Evolutionary conservation across 2,888 invertebrate species (phyloP).

Genomic region (Sericinus montela): DNA sequence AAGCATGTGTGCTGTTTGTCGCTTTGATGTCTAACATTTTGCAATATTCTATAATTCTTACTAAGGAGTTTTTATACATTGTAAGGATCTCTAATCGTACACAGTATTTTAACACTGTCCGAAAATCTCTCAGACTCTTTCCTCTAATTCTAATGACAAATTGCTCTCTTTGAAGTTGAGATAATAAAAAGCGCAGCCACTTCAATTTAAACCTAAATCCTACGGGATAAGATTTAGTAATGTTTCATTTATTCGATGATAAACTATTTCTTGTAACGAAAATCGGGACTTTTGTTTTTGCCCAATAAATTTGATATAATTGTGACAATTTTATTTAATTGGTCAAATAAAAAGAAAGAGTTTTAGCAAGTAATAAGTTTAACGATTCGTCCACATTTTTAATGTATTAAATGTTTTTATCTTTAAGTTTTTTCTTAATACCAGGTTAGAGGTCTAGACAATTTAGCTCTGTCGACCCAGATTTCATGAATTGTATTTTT

Average conservation of each 20-base stretch:
- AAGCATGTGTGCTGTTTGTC: too few species aligned
- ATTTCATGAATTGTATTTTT: too few species aligned
- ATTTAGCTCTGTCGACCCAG: too few species aligned
- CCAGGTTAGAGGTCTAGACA: too few species aligned
- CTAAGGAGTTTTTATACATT: conserved; percentile 11
- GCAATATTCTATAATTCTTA: too few species aligned
- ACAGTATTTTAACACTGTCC: conserved; percentile 17
- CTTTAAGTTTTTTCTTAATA: too few species aligned
- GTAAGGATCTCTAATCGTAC: conserved; percentile 15
- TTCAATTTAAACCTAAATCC: conserved; percentile 3
- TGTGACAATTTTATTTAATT: conserved; percentile 6
- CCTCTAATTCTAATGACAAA: conserved; percentile 25
- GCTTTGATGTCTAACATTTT: too few species aligned
- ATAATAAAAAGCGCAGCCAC: background rate
- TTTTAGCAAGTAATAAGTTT: conserved; percentile 2
- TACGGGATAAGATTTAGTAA: conserved; percentile 1
- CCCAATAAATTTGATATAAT: conserved; percentile 20
- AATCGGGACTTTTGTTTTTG: conserved; percentile 10
- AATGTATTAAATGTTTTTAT: too few species aligned
- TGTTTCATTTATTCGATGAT: background rate
- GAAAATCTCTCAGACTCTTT: conserved; percentile 11
- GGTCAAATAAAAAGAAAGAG: background rate
- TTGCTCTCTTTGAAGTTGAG: conserved; percentile 24
- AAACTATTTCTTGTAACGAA: background rate
- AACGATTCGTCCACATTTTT: background rate